Percentiles rank a stretch among this genome's conserved stretches.
These are phyloP conservation scores for Cathartes aura DNA, from an alignment of 2,113 vertebrate species.

Conservation along the genomic window DNA sequence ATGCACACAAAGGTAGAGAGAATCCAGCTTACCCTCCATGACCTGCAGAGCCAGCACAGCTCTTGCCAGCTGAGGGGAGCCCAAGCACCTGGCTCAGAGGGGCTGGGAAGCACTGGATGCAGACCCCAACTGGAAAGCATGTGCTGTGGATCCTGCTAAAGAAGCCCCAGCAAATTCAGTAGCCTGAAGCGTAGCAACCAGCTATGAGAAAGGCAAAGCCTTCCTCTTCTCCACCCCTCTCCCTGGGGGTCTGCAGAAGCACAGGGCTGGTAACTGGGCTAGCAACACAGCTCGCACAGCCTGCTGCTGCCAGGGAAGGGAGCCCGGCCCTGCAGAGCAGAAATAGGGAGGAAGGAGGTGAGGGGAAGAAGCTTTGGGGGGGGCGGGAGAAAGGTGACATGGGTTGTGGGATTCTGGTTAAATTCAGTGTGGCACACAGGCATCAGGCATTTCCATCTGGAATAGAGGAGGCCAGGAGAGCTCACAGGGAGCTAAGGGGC, in stretches of 20 bases:
- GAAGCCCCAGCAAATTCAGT: not conserved
- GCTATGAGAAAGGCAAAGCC: not conserved
- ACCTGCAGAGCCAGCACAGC: conserved; percentile 57
- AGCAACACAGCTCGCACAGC: not conserved
- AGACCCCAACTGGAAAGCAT: not conserved
- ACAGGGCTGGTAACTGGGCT: not conserved
- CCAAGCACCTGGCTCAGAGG: not conserved
- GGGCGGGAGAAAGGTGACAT: not conserved
- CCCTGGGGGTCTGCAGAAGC: not conserved
- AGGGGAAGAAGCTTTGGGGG: not conserved
- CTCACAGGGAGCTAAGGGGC: not conserved
- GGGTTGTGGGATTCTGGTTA: not conserved
- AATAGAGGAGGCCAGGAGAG: not conserved
- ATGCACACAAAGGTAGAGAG: conserved; percentile 60
- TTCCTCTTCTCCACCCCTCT: not conserved
- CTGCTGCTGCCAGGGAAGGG: not conserved
- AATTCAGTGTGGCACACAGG: not conserved
- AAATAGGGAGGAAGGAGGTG: not conserved
- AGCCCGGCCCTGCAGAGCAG: not conserved
- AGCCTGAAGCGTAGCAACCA: not conserved
- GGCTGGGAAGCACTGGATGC: not conserved
- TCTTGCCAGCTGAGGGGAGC: not conserved
- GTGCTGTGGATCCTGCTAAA: not conserved
- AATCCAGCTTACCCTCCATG: conserved; percentile 69
- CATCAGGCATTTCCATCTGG: not conserved